Evolutionary conservation across 2,797 vertebrate species (phyloP), one percentile per base, ranked within the genome.

Genomic region (Pantherophis alleghaniensis): DNA sequence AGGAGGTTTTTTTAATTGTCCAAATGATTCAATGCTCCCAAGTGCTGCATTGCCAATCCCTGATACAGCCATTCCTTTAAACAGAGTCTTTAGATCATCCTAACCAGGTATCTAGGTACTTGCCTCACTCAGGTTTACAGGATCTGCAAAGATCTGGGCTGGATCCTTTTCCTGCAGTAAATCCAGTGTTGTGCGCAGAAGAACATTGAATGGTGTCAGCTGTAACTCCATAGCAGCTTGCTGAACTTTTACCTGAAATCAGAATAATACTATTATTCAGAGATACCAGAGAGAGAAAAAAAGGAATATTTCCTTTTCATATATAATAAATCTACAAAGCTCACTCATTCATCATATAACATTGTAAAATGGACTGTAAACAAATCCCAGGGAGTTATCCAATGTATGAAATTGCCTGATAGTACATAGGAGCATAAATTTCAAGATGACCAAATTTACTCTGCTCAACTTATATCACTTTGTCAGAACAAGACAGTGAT

Each of bases 121-220:
- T 97, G 98, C 99, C 98, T 99, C 99, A 10, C 98, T 98, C 5
- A 99, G 98, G 96, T 98, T 98, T 94, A 99, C 99, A 0, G 99
- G 99, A 92, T 99, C 98, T 1, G 98, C 98, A 66, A 99, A 99
- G 96, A 99, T 99, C 94, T 99, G 98, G 26, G 98, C 98, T 0
- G 98, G 97, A 94, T 99, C 99, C 96, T 99, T 99, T 96, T 99
- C 99, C 96, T 99, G 99, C 92, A 99, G 98, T 96, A 99, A 98
- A 95, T 99, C 98, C 96, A 99, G 97, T 0, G 99, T 99, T 42
- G 98, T 98, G 94, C 98, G 98, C 18, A 99, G 97, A 61, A 99
- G 98, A 14, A 99, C 98, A 3, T 98, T 98, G 4, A 99, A 98
- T 0, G 99, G 99, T 53, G 98, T 99, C 94, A 99, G 97, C 96